Percentiles rank a stretch among this genome's conserved stretches.
These are phyloP conservation scores for Drosophila kohkoa DNA, from an alignment of 1,140 invertebrate species.

Conservation along the genomic window DNA sequence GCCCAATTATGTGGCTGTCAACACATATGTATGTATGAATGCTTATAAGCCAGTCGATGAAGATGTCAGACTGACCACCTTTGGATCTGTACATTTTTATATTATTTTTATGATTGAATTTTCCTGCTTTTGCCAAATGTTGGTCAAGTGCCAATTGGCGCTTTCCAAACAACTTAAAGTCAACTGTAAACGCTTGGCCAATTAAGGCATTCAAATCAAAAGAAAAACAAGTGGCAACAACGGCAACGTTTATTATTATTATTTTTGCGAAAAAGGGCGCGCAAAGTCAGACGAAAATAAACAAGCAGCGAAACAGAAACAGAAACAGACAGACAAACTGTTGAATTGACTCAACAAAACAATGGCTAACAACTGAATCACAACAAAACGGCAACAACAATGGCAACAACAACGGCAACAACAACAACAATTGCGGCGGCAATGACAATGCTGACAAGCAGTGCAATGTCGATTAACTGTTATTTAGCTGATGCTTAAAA, in stretches of 20 bases:
- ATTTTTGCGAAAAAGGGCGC: slow-evolving; percentile 56
- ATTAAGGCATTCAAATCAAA: slow-evolving; percentile 64
- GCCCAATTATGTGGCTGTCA: neutral
- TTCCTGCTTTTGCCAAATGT: slow-evolving; percentile 20
- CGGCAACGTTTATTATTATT: neutral
- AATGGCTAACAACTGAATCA: slow-evolving; percentile 59
- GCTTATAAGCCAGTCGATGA: neutral
- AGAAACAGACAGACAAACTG: slow-evolving; percentile 27
- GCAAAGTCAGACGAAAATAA: slow-evolving; percentile 65
- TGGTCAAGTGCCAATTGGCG: slow-evolving; percentile 11
- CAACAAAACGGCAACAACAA: no score
- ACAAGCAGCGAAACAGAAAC: slow-evolving; percentile 40
- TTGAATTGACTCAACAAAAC: slow-evolving; percentile 38
- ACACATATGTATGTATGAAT: neutral
- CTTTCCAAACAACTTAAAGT: slow-evolving; percentile 1
- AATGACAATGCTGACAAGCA: slow-evolving; percentile 60
- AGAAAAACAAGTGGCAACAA: slow-evolving; percentile 50
- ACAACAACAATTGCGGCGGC: slow-evolving; percentile 34
- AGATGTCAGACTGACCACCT: neutral
- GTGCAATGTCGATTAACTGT: slow-evolving; percentile 76
- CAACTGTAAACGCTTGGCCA: slow-evolving; percentile 45
- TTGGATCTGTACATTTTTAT: neutral
- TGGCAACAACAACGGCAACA: slow-evolving; percentile 28
- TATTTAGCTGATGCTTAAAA: slow-evolving; percentile 79
- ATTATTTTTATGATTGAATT: slow-evolving; percentile 18